Evolutionary conservation across 2,888 invertebrate genomes (phyloP).

Genomic region (Synanthedon myopaeformis): DNA sequence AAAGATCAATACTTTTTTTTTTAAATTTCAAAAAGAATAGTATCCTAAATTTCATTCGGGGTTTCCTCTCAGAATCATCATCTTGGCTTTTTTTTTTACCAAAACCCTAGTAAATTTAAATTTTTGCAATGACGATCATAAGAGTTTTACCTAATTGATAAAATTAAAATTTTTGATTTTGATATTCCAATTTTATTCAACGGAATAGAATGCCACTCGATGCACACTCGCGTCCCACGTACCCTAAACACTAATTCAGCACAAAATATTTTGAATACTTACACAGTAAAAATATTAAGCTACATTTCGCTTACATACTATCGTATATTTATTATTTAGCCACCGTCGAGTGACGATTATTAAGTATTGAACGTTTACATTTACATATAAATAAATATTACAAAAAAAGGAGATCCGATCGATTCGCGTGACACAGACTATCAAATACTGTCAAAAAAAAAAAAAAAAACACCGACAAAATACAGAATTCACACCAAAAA

Average conservation of each 20-base stretch:
- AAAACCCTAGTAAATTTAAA: too few species aligned
- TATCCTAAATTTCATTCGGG: too few species aligned
- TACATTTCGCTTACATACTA: conserved; percentile 49
- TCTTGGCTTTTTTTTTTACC: too few species aligned
- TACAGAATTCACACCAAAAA: conserved; percentile 20
- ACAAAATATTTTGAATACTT: conserved; percentile 57
- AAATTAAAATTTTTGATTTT: too few species aligned
- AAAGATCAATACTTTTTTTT: too few species aligned
- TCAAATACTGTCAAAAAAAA: conserved; percentile 63
- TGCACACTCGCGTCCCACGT: not conserved
- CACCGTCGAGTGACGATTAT: conserved; percentile 45
- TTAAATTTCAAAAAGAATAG: too few species aligned
- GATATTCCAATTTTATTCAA: too few species aligned
- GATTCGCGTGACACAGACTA: conserved; percentile 39
- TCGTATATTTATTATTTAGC: conserved; percentile 56
- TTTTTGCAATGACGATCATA: too few species aligned
- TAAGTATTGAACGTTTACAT: too few species aligned
- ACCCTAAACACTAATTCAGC: conserved; percentile 35
- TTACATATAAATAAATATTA: conserved; percentile 30
- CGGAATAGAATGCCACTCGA: conserved; percentile 2
- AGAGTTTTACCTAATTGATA: too few species aligned
- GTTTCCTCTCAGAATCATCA: too few species aligned
- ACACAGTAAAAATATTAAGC: conserved; percentile 36
- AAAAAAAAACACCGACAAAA: conserved; percentile 17
- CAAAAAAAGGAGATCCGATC: conserved; percentile 55